These are phyloP conservation scores for Poeciliopsis presidionis DNA, from an alignment of 2,797 vertebrate genomes.

Conservation along the genomic window DNA sequence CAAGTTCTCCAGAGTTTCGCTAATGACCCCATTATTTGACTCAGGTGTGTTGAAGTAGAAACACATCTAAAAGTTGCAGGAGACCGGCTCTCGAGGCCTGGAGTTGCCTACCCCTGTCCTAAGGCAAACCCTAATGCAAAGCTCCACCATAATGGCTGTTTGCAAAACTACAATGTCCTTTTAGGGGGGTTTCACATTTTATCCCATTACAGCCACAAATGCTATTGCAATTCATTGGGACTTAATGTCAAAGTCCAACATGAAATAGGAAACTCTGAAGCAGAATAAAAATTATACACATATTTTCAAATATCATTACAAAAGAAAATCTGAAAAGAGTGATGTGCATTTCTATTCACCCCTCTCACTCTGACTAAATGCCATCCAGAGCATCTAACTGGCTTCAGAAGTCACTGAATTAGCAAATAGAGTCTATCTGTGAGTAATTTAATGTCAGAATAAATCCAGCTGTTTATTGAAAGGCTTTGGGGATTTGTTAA, in stretches of 20 bases:
- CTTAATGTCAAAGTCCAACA: background rate
- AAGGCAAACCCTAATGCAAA: conserved; percentile 22
- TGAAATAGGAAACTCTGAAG: no score
- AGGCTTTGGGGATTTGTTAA: background rate
- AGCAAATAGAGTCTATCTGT: background rate
- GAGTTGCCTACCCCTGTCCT: no score
- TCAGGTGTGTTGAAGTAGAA: no score
- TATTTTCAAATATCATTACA: background rate
- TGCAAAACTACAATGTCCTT: conserved; percentile 5
- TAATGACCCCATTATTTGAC: no score
- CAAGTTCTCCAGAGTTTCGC: no score
- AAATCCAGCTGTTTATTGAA: background rate
- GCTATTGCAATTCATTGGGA: background rate
- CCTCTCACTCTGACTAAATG: background rate
- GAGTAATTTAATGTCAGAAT: background rate
- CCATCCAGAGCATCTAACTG: background rate
- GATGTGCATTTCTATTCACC: background rate
- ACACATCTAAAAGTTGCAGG: no score
- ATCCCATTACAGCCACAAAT: background rate
- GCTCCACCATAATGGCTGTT: conserved; percentile 4
- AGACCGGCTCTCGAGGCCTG: no score
- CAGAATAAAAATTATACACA: background rate
- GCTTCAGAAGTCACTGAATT: background rate
- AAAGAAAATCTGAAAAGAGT: background rate
- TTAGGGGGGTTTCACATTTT: background rate